Evolutionary conservation across 2,113 vertebrate species (phyloP).

Genomic region (Catharus minimus): DNA sequence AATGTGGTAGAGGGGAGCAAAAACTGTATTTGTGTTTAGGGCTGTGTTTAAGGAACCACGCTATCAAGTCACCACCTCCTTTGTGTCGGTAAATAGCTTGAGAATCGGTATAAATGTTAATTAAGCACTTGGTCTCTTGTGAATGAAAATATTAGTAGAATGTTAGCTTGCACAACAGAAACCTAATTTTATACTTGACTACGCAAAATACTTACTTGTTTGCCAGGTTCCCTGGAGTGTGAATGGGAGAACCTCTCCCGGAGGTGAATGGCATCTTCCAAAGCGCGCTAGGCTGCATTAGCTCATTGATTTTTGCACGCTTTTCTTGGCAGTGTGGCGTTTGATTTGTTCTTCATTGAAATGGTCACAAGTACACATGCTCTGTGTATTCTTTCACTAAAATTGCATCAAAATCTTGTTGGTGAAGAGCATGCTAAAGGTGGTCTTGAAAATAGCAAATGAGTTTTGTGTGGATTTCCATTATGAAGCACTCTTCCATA

Average conservation of each 20-base stretch:
- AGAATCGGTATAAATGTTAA: slow-evolving; percentile 37
- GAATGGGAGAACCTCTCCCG: neutral
- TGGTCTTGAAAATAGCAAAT: neutral
- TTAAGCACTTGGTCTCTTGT: slow-evolving; percentile 38
- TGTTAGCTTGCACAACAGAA: slow-evolving; percentile 21
- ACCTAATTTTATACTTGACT: slow-evolving; percentile 52
- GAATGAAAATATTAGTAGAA: slow-evolving; percentile 57
- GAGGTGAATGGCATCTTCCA: neutral
- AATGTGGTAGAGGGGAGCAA: neutral
- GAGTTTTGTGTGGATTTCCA: neutral
- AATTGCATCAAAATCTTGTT: neutral
- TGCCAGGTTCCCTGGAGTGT: neutral
- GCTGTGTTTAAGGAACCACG: neutral
- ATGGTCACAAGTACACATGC: neutral
- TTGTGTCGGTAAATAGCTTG: slow-evolving; percentile 45
- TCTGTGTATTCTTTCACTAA: neutral
- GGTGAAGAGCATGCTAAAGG: neutral
- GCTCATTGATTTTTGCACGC: neutral
- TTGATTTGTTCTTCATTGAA: neutral
- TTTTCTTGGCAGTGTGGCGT: neutral
- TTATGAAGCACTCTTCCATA: neutral
- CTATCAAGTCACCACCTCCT: neutral
- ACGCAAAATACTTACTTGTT: neutral
- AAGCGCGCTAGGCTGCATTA: neutral
- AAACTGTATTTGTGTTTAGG: neutral